Evolutionary conservation across 2,888 invertebrate genomes (phyloP).

Genomic region (Troides aeacus): DNA sequence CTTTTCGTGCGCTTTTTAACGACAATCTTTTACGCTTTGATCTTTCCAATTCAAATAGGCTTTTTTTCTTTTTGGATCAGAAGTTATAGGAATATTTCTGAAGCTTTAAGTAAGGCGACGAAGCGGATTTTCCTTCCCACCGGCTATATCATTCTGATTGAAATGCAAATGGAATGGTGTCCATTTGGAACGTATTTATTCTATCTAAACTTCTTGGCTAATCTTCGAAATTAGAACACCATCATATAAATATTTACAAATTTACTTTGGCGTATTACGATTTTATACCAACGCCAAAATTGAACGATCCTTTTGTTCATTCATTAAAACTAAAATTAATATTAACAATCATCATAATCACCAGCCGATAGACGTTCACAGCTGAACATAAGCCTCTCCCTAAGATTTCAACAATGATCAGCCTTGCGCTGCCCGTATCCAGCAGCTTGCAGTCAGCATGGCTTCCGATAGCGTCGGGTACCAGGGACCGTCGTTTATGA

Average conservation of each 20-base stretch:
- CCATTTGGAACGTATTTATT: slow-evolving; percentile 72
- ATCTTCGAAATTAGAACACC: slow-evolving; percentile 55
- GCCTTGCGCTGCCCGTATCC: too few species aligned
- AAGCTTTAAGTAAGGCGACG: slow-evolving; percentile 76
- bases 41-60: slow-evolving; percentile 79
- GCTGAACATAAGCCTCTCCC: too few species aligned
- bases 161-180: slow-evolving; percentile 78
- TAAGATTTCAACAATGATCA: too few species aligned
- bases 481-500: too few species aligned
- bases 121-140: slow-evolving; percentile 75
- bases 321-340: background rate
- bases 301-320: background rate
- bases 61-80: slow-evolving; percentile 72
- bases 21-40: slow-evolving; percentile 78
- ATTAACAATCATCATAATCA: too few species aligned
- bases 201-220: slow-evolving; percentile 63
- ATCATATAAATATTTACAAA: slow-evolving; percentile 40
- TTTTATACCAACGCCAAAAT: slow-evolving; percentile 3
- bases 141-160: slow-evolving; percentile 76
- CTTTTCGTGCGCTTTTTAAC: slow-evolving; percentile 66
- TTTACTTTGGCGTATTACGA: slow-evolving; percentile 12
- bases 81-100: slow-evolving; percentile 79
- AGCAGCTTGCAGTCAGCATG: too few species aligned
- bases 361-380: too few species aligned
- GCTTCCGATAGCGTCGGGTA: too few species aligned